Conservation (phyloP, 2,113 vertebrate genomes). For the Theristicus caerulescens region DNA sequence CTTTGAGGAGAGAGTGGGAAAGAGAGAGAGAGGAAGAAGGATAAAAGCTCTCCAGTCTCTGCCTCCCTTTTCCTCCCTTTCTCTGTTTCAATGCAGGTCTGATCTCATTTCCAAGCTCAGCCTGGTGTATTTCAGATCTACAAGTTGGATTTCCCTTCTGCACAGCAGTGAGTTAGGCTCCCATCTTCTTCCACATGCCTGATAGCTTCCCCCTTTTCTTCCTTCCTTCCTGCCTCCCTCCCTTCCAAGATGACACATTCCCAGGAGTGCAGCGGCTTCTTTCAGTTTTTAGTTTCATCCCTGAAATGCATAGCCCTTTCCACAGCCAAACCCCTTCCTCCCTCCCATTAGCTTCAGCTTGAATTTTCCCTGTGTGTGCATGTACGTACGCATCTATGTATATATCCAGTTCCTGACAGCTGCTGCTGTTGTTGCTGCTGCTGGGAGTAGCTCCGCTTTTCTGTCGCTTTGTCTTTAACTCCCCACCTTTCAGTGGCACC, state of each 20-base stretch:
- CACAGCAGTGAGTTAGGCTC: slow-evolving; percentile 4
- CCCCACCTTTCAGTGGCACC: not conserved
- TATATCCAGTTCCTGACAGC: not conserved
- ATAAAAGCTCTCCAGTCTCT: not conserved
- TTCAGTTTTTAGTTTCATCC: slow-evolving; percentile 39
- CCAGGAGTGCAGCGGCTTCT: slow-evolving; percentile 1
- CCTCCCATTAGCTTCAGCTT: slow-evolving; percentile 14
- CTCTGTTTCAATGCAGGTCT: slow-evolving; percentile 46
- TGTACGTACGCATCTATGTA: not conserved
- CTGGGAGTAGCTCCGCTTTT: not conserved
- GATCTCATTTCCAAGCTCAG: slow-evolving; percentile 60
- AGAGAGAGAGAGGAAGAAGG: not conserved
- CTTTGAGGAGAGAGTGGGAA: slow-evolving; percentile 5
- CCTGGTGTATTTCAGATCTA: slow-evolving; percentile 21
- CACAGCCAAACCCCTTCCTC: slow-evolving; percentile 1
- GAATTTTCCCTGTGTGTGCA: not conserved
- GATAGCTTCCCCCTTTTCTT: slow-evolving; percentile 33
- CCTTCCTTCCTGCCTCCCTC: slow-evolving; percentile 26
- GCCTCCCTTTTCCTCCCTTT: slow-evolving; percentile 32
- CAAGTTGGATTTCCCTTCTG: slow-evolving; percentile 64
- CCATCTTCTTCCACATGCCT: slow-evolving; percentile 31
- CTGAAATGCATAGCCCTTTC: not conserved
- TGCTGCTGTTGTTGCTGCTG: not conserved
- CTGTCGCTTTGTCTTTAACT: not conserved
- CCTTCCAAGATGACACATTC: slow-evolving; percentile 25